Conservation (phyloP, 2,797 vertebrate species). For the Mormyrus hasselquistii region DNA sequence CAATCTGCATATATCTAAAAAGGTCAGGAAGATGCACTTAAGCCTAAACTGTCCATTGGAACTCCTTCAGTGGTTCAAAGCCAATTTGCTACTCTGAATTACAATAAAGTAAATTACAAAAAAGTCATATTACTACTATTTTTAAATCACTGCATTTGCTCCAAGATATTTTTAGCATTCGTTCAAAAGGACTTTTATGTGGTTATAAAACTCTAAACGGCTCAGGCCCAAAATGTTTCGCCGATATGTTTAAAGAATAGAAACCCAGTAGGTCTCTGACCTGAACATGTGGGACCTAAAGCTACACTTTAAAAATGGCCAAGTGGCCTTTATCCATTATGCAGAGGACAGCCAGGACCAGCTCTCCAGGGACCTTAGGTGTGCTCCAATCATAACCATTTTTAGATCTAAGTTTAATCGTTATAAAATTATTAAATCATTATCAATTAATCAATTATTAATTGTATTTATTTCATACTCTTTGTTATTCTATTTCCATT, state of each 20-base stretch:
- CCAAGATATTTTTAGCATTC: background rate
- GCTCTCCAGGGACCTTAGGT: background rate
- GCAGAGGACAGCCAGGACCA: background rate
- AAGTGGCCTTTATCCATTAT: background rate
- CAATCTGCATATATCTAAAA: background rate
- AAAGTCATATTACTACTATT: background rate
- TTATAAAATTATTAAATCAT: background rate
- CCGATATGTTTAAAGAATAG: background rate
- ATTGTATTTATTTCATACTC: background rate
- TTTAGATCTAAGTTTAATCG: background rate
- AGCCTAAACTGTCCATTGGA: background rate
- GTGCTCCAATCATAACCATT: background rate
- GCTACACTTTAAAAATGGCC: background rate
- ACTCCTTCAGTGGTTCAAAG: background rate
- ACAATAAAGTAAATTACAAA: background rate
- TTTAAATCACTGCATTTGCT: background rate
- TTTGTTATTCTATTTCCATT: background rate
- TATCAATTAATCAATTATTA: background rate
- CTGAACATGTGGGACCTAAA: background rate
- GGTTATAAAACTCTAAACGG: background rate
- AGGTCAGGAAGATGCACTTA: background rate
- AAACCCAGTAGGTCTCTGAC: background rate
- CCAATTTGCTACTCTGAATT: background rate
- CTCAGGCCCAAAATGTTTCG: background rate
- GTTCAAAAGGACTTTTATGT: background rate